Evolutionary conservation across 2,888 invertebrate genomes (phyloP).

Genomic region (Protophormia terraenovae): DNA sequence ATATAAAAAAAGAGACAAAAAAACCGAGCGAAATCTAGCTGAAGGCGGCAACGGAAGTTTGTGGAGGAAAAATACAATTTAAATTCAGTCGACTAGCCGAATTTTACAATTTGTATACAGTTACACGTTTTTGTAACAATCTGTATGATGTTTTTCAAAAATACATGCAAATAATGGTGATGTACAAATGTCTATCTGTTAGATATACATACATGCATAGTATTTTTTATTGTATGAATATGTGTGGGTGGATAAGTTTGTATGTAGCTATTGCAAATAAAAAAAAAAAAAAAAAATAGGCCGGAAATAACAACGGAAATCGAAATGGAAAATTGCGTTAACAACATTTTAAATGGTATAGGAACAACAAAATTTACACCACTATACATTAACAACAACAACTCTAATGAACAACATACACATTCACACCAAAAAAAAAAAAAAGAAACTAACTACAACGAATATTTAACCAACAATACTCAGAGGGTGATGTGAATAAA

Average conservation of each 20-base stretch:
- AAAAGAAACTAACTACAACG: background rate
- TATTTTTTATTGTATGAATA: background rate
- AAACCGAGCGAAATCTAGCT: constrained; percentile 1
- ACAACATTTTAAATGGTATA: constrained; percentile 67
- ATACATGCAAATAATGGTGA: constrained; percentile 33
- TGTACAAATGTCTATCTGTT: constrained; percentile 39
- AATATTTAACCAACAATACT: constrained; percentile 46
- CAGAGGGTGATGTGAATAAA: constrained; percentile 26
- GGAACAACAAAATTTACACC: constrained; percentile 63
- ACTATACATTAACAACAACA: constrained; percentile 16
- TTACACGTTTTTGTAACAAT: background rate
- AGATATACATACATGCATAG: background rate
- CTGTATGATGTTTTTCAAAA: constrained; percentile 11
- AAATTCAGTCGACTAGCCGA: constrained; percentile 48
- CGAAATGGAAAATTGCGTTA: constrained; percentile 70
- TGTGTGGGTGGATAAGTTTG: background rate
- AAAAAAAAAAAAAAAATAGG: constrained; percentile 10
- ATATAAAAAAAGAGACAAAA: constrained; percentile 10
- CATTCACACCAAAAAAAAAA: constrained; percentile 17
- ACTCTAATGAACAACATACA: too few species aligned
- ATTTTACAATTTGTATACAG: constrained; percentile 23
- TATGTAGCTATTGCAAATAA: background rate
- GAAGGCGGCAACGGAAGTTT: constrained; percentile 43
- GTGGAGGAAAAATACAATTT: constrained; percentile 51
- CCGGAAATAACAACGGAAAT: constrained; percentile 68